Conservation (phyloP, 2,113 vertebrate genomes). For the Rostratula benghalensis region DNA sequence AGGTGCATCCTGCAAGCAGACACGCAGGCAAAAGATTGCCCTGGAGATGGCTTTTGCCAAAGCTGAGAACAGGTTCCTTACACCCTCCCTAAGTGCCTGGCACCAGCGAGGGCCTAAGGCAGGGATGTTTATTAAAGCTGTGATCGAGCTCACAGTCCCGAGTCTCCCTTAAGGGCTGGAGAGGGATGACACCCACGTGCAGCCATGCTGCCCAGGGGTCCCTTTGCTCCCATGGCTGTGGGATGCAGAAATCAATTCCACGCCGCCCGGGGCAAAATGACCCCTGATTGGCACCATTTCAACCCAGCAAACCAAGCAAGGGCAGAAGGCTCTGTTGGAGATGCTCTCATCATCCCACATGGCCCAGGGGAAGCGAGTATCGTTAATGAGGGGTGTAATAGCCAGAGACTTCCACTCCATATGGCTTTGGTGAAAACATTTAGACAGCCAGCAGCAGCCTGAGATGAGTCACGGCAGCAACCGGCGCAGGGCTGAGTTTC, state of each 20-base stretch:
- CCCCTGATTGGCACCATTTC: not conserved
- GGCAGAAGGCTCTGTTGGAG: not conserved
- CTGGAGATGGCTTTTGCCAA: not conserved
- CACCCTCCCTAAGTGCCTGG: not conserved
- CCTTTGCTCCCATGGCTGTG: not conserved
- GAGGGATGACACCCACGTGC: fast-evolving
- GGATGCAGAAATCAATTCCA: not conserved
- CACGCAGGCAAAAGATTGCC: not conserved
- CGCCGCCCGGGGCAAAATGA: fast-evolving
- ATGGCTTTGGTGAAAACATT: constrained; percentile 5
- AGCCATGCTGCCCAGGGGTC: not conserved
- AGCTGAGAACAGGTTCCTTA: not conserved
- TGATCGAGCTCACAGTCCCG: not conserved
- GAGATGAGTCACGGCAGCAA: constrained; percentile 25
- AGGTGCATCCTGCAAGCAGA: not conserved
- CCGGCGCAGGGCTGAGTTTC: not conserved
- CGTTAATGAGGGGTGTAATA: not conserved
- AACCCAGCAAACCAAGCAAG: not conserved
- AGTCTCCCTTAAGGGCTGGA: not conserved
- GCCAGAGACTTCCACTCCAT: not conserved
- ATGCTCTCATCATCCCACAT: not conserved
- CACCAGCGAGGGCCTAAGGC: not conserved
- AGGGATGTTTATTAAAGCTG: not conserved
- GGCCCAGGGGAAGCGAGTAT: not conserved
- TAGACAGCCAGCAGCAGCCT: constrained; percentile 24